Base-by-base conservation (phyloP, 2,888 invertebrate species). In the Ormyrus rosae region DNA sequence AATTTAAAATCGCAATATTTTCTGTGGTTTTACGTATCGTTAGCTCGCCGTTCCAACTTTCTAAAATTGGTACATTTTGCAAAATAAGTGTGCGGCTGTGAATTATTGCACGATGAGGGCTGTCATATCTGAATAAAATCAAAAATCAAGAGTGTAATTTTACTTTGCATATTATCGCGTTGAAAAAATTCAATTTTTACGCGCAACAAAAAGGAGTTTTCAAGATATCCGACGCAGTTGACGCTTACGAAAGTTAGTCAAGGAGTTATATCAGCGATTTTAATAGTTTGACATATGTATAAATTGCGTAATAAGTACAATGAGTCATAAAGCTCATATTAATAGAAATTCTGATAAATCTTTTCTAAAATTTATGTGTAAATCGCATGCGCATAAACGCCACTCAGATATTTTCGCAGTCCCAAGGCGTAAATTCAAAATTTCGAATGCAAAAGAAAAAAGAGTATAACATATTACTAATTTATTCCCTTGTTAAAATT, bases 1-100 rank as follows among this genome's bases (percentile, higher is more conserved):
- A 61, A 76, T 76, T 76, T 76, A 72, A 63, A 80, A 63, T 72
- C 76, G 6, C 34, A 56, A 56, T 80, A 76, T 48, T 68, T 76
- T 76, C 9, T 7, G 34, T 7, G 68, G 11, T 46, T 77, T 63
- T 56, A 11, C 8, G 45, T 8, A 6, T 56, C 19, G 19, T 19
- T 19, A 19, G 19, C 48, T 53, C 7, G 8, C 5, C 34, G 45
- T 58, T 69, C 46, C n/a, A 53, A 65, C 74, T 80, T 80, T 80
- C 67, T 76, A 76, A 71, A 58, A 6, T 46, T 19, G 19, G 51
- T 34, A 48, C 1, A 53, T 51, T 68, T 61, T 64, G 19, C 2
- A 11, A 60, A 50, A 55, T 61, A 51, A 51, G n/a, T 56, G n/a
- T 56, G 19, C 19, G 19, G 2, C 19, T 19, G 2, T 19, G 19